Base-by-base conservation (phyloP, 1,140 invertebrate genomes). In the Drosophila baimaii region DNA sequence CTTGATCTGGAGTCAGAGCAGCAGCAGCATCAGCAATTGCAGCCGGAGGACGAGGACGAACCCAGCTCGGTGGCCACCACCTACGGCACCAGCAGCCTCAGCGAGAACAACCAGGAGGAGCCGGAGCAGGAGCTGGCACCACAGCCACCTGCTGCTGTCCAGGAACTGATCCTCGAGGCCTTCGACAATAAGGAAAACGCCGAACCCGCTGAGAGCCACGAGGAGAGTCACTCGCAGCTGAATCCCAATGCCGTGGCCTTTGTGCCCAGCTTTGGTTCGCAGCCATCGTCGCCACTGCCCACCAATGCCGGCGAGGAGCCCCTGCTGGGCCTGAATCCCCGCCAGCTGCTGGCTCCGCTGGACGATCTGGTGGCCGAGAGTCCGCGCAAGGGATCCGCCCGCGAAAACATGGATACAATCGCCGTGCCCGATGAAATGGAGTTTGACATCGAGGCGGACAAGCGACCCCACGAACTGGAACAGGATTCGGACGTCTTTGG, bases 161-260 rank as follows among this genome's bases (percentile, higher is more conserved):
- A 76, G 25, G 19, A 52, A 10, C 21, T 62, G 35, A 37, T 69
- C 0, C 29, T 69, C 0, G 63, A 62, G n/a, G 29, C 31, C 10
- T 81, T 77, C 15, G 84, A 91, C 25, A 64, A 86, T 47, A 91
- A 90, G 44, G 85, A 91, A 52, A 91, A 91, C 27, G 41, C 41
- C 8, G 61, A 78, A 70, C 79, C 77, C 17, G 58, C 56, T 5
- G 21, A 57, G 5, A 47, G 66, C 6, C 17, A 44, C 12, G 83
- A 86, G 21, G 77, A 74, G 5, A 61, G 27, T 21, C 86, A 89
- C 44, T 91, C 88, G 8, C 78, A 77, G 13, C 66, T 91, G 0
- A 91, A 91, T 66, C 90, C 90, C 7, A 79, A 91, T 80, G 90
- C 90, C 3, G 72, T 82, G 1, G 86, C 88, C 33, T 91, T 91